phyloP scores from a whole-genome alignment of 1,140 invertebrate species.

The Lycorma delicatula region DNA sequence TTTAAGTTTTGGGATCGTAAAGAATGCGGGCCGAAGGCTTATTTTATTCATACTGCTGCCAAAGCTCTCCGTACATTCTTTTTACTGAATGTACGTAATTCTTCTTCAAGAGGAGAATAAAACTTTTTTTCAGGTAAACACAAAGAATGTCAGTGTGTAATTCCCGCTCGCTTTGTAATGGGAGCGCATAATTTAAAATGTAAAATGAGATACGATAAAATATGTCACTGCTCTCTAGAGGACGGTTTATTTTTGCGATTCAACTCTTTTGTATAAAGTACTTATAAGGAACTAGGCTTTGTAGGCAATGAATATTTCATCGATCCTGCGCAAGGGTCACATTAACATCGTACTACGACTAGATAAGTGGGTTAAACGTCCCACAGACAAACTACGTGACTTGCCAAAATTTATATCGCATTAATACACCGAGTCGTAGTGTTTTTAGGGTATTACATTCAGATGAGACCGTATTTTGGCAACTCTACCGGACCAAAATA shows the following conservation, averaged over 20 bases:
- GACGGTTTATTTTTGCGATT: no score
- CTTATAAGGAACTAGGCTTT: conserved; percentile 5
- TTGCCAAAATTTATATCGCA: conserved; percentile 5
- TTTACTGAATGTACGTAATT: no score
- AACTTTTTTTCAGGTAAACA: no score
- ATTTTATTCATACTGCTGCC: no score
- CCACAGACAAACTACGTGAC: neutral
- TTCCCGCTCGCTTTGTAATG: no score
- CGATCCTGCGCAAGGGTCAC: neutral
- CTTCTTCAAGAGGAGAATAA: no score
- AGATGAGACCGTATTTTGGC: neutral
- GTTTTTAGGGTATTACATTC: neutral
- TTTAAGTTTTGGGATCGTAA: no score
- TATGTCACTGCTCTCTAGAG: no score
- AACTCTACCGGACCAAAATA: neutral
- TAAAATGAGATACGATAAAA: conserved; percentile 4
- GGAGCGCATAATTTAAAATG: no score
- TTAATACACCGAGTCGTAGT: neutral
- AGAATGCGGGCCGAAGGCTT: no score
- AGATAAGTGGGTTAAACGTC: neutral
- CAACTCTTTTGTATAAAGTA: conserved; percentile 2
- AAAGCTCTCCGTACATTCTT: no score
- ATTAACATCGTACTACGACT: neutral
- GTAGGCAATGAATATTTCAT: conserved; percentile 2
- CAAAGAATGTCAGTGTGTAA: no score